Evolutionary conservation across 2,797 vertebrate genomes (phyloP), one percentile per base, ranked within the genome.

Genomic region (Octomys mimax): DNA sequence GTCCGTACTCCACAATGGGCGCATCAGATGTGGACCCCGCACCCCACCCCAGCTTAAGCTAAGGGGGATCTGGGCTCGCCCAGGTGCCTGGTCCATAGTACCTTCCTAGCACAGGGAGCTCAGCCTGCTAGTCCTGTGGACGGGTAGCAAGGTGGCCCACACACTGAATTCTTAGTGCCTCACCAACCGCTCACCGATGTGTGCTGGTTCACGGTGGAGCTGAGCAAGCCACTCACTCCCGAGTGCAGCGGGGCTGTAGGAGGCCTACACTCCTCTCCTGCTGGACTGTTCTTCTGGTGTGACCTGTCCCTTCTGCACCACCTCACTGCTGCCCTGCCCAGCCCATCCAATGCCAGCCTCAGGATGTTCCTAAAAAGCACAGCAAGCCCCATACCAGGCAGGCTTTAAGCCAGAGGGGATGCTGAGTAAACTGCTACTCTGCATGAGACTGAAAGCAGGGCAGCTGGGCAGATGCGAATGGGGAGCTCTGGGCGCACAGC

Each of bases 11-110:
- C 26, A 66, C 59, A 75, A 6, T 26, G 57, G 31, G 54, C 52
- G 16, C 6, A 12, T 19, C 16, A 8, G n/a, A 19, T 36, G 10
- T 16, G 68, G 21, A 59, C 16, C 2, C 22, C 9, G 39, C 52
- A 54, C 61, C 36, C 52, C 54, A 12, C 33, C 39, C 71, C 24
- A 1, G 13, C 39, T 36, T 1, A 64, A n/a, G n/a, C 16, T 42
- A 49, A 64, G 42, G 18, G 3, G 46, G 16, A 28, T 3, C 70
- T 62, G 82, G 7, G 5, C 19, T 61, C 16, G 18, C 0, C 49
- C 18, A 33, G 4, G 33, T 6, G 24, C 28, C 0, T 16, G 36
- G 31, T 22, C 57, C 36, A 6, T 0, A 16, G 77, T 0, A 22
- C 13, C 33, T 16, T 31, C 66, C 75, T 46, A 14, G 1, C 6